A percentile compares a stretch with the other conserved stretches of the same genome.
phyloP scores from a whole-genome alignment of 2,113 vertebrate species.

The Equus przewalskii region DNA sequence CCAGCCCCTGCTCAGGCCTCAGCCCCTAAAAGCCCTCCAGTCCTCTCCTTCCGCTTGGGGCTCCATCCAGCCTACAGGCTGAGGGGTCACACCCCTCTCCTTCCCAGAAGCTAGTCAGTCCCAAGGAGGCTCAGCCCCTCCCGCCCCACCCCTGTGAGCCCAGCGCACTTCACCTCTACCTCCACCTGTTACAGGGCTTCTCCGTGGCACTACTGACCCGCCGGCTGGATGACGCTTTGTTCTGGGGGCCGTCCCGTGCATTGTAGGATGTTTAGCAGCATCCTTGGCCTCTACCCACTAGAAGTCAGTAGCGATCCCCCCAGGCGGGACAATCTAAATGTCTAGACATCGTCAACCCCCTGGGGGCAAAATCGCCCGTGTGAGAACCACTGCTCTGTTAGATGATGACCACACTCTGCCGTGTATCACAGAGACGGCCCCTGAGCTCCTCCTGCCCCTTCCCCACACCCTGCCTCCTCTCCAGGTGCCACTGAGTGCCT shows the following conservation, averaged over 20 bases:
- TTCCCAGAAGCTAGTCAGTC: background rate
- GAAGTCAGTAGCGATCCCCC: background rate
- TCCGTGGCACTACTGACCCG: background rate
- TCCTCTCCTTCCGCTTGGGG: background rate
- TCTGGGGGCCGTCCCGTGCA: background rate
- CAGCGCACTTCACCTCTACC: background rate
- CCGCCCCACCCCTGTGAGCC: accelerated
- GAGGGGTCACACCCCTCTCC: background rate
- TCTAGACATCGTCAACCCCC: background rate
- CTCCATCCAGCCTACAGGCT: background rate
- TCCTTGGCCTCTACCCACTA: background rate
- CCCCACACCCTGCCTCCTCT: background rate
- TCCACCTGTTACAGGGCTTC: background rate
- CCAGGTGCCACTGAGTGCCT: background rate
- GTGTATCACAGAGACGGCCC: background rate
- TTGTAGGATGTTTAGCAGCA: background rate
- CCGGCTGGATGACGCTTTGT: background rate
- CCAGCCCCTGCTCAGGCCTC: background rate
- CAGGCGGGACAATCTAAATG: background rate
- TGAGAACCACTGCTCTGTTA: background rate
- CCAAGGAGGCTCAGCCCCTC: background rate
- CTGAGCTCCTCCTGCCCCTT: background rate
- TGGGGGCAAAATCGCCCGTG: background rate
- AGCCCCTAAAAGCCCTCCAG: background rate
- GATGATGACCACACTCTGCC: background rate